Evolutionary conservation across 2,888 invertebrate species (phyloP), one percentile per base, ranked within the genome.

Genomic region (Aphodius granarius): DNA sequence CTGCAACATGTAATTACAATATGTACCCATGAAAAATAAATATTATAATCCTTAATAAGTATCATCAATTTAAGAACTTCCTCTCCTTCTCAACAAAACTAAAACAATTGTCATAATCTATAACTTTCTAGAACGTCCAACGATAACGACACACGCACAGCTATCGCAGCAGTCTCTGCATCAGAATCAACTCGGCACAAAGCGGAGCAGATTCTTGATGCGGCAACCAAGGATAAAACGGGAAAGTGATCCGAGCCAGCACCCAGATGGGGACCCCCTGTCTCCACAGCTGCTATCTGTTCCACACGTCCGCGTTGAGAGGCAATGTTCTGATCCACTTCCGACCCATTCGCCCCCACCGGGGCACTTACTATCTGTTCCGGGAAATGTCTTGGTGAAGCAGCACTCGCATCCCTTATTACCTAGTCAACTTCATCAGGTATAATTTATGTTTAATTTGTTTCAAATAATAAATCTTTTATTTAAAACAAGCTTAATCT

Each of bases 171-270:
- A 84, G 73, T 82, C 82, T 66, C 81, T 83, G 17, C 80, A 78
- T 22, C 79, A 79, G 75, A 16, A 80, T 22, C 78, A 81, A 72
- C 88, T 90, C 88, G 91, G 90, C 66, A 89, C 89, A 15, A 92
- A 92, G 85, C 88, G 92, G 75, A 91, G 91, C 78, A 89, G 93
- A 64, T 89, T 92, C 76, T 86, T 93, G 68, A 92, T 91, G 85
- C 88, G 93, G 64, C 93, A 93, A 81, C 91, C 91, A 17, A 88
- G 92, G 68, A 90, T 93, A 75, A 93, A 93, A 84, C 89, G 91
- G 72, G 92, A 92, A 80, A 89, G 89, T 79, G 92, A 92, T 80
- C 86, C 87, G 3, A 85, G 86, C 77, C 88, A 88, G 73, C 83
- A 86, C 64, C 85, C 87, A 1, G 88, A 88, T 19, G 85, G 85